Evolutionary conservation across 35 echinoderm and acorn worm genomes (phyloP), one percentile per base, ranked within the genome.

Genomic region (Amphiura filiformis): DNA sequence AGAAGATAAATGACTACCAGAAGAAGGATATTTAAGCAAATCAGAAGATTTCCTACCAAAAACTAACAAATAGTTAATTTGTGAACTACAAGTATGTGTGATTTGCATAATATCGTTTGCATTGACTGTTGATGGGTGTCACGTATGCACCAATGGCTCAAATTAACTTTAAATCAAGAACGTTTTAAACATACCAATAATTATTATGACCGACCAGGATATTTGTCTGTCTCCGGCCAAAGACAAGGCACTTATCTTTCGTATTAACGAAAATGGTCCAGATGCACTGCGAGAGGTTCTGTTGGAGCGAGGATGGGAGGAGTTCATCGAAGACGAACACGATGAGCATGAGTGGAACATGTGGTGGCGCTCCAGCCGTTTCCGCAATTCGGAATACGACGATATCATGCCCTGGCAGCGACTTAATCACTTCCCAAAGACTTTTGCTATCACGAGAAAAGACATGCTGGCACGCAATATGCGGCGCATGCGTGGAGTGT

Each of bases 401-500:
- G 90, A 96, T 35, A 39, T 96, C 5, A 82, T 90, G 87, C 75
- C 94, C n/a, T 97, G 94, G 94, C 90, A 97, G 64, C 87, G 89
- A 31, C 57, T 93, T 36, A 97, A 97, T 42, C 94, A 97, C 80
- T 97, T 97, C 34, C 90, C 94, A 13, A 91, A 91, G 84, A 93
- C 94, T n/a, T 90, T 88, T 42, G 91, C 87, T 7, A 90, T 97
- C 23, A 97, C 94, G 0, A 97, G 90, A 79, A 97, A 97, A 75
- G 94, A 97, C 44, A 90, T 82, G 57, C 65, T 97, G 42, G 94
- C 91, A 30, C 86, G 94, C 7, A 97, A 97, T 41, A 97, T 97
- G 94, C 76, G 83, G 56, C 38, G 94, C 56, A 90, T 97, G 94
- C 89, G 80, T 64, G 94, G 94, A 7, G 94, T 97, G 17, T 97